Base-by-base conservation (phyloP, 2,888 invertebrate genomes). In the Drosophila dives region DNA sequence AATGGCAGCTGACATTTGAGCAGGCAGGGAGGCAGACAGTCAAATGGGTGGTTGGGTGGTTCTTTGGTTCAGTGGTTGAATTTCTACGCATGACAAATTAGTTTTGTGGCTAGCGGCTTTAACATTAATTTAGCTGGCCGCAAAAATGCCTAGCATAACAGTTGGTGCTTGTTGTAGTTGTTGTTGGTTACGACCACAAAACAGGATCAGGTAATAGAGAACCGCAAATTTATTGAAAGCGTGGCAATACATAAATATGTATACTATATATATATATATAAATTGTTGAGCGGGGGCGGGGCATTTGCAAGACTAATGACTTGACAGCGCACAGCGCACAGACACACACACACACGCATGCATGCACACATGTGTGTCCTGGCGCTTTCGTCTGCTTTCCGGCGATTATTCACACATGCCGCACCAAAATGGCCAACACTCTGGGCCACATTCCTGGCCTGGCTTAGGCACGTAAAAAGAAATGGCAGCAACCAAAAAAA, bases 341-440 rank as follows among this genome's bases (percentile, higher is more conserved):
- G n/a, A 42, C n/a, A n/a, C 42, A 11, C n/a, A 42, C 10, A 8
- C 3, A 17, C 15, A 10, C 48, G 29, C 15, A 38, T 2, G 10
- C 15, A 33, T 34, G 23, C 32, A 38, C 4, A 20, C 15, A 33
- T 34, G 23, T 64, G 33, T 42, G 59, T 45, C 38, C 64, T 53
- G 51, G 63, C 7, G 49, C 51, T 72, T 76, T 62, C 56, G 62
- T 56, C 56, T 60, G 76, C 72, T 73, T 83, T 83, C 74, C 81
- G 80, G 88, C 81, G 91, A 91, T 91, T 91, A 91, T 91, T 91
- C 91, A 90, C 91, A 91, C 91, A 90, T 91, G 90, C 81, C 75
- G 83, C 88, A 81, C 77, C 77, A 73, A 82, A 84, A 83, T 83
- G 77, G 67, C 82, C 76, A 81, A 78, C 80, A 85, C 90, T 86